Percentiles rank a stretch among this genome's conserved stretches.
phyloP scores from a whole-genome alignment of 2,888 invertebrate species.

The Lucinisca nassula region DNA sequence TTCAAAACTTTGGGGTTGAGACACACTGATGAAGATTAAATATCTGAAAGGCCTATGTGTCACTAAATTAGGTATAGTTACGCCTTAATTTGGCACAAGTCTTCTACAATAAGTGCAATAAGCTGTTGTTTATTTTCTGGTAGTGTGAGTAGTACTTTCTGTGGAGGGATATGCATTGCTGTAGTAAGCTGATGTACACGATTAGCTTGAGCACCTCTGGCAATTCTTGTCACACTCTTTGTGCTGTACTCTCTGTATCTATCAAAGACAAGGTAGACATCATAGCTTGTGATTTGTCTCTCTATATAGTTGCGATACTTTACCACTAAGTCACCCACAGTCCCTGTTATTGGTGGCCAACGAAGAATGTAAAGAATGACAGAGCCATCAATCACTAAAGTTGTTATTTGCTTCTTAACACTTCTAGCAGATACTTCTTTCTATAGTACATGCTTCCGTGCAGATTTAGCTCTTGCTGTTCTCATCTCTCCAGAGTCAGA shows the following conservation, averaged over 20 bases:
- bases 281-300: neutral
- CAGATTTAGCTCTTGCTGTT: neutral
- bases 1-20: too few species aligned
- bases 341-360: neutral
- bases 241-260: constrained; percentile 7
- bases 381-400: neutral
- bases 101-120: neutral
- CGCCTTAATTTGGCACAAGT: neutral
- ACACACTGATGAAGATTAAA: too few species aligned
- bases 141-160: neutral
- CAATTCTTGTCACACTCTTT: neutral
- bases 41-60: too few species aligned
- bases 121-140: neutral
- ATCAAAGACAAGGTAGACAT: neutral
- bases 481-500: neutral
- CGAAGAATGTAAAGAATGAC: neutral
- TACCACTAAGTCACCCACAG: neutral
- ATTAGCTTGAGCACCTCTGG: neutral
- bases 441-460: neutral
- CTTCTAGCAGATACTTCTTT: neutral
- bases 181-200: neutral
- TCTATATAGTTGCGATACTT: neutral
- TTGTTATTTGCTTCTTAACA: neutral
- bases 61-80: neutral
- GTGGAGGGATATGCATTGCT: neutral